phyloP scores from a whole-genome alignment of 2,797 vertebrate genomes.

The Melopsittacus undulatus region DNA sequence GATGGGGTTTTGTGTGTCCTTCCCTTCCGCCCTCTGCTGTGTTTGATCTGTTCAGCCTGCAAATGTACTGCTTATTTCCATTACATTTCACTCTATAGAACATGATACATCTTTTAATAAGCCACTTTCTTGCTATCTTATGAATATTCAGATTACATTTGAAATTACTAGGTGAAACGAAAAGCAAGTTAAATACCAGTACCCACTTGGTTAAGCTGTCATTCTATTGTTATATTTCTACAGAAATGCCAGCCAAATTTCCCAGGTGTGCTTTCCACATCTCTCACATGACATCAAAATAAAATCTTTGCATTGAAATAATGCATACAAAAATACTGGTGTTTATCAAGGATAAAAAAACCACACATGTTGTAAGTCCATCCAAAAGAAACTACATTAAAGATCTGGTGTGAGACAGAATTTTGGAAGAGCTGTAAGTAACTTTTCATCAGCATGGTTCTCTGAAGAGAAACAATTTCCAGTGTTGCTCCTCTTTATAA shows the following conservation, averaged over 20 bases:
- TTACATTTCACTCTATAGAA: background rate
- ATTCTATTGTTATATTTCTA: background rate
- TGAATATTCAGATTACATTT: background rate
- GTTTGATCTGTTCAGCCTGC: background rate
- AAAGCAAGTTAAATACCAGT: slow-evolving; percentile 22
- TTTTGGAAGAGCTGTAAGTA: slow-evolving; percentile 62
- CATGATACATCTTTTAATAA: background rate
- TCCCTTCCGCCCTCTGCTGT: background rate
- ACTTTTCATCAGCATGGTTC: slow-evolving; percentile 71
- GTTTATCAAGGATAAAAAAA: background rate
- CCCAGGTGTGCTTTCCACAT: slow-evolving; percentile 43
- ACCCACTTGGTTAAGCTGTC: slow-evolving; percentile 47
- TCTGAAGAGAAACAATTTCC: slow-evolving; percentile 69
- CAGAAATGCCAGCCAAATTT: slow-evolving; percentile 47
- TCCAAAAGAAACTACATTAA: slow-evolving; percentile 75
- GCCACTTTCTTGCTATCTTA: background rate
- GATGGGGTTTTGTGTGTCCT: background rate
- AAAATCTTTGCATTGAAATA: slow-evolving; percentile 39
- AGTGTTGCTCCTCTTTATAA: slow-evolving; percentile 62
- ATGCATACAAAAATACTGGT: slow-evolving; percentile 30
- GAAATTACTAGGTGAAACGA: slow-evolving; percentile 4
- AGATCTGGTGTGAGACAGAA: slow-evolving; percentile 62
- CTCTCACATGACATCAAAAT: slow-evolving; percentile 26
- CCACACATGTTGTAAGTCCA: background rate
- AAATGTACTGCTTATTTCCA: background rate